Conservation (phyloP, 2,797 vertebrate species). For the Cirrhinus mrigala region DNA sequence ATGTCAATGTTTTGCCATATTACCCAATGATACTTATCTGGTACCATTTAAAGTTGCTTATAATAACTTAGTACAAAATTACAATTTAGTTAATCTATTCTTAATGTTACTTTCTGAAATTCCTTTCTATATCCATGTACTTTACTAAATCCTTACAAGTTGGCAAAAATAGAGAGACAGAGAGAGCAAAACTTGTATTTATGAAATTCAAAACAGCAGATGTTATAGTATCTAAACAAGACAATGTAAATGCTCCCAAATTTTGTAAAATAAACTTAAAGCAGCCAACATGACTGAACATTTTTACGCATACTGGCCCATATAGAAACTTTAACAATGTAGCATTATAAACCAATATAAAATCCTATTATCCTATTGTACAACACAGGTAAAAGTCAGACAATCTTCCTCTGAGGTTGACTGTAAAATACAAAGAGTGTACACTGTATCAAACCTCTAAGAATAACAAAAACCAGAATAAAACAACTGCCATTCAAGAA, state of each 20-base stretch:
- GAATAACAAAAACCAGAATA: neutral
- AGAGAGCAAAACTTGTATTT: neutral
- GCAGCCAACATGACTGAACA: neutral
- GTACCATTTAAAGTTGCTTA: neutral
- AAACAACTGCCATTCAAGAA: neutral
- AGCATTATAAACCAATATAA: constrained; percentile 3
- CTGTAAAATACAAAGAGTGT: neutral
- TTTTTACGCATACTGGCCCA: neutral
- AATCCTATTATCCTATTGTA: neutral
- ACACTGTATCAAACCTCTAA: neutral
- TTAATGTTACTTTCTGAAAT: neutral
- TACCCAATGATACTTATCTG: neutral
- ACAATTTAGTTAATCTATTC: neutral
- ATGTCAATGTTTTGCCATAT: neutral
- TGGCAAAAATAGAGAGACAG: neutral
- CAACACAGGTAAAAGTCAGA: neutral
- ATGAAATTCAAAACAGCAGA: neutral
- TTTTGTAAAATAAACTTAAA: neutral
- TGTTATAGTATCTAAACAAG: neutral
- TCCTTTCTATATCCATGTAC: neutral
- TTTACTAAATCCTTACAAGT: neutral
- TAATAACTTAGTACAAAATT: neutral
- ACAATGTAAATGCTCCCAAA: neutral
- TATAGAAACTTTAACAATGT: constrained; percentile 1
- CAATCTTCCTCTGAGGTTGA: neutral